Conservation (phyloP, 2,888 invertebrate species). For the Drosophila prolongata region DNA sequence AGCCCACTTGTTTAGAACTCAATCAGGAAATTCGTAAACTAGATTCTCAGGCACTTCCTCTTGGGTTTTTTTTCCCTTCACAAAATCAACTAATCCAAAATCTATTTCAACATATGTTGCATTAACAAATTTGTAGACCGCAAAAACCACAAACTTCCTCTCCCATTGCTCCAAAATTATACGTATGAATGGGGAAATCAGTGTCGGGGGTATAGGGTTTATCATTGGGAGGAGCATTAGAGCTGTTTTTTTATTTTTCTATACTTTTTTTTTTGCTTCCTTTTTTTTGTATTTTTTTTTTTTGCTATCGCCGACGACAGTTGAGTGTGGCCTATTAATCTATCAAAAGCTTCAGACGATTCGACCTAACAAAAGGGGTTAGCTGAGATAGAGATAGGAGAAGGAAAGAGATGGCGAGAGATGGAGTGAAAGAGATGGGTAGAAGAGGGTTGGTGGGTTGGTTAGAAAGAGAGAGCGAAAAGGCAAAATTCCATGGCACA, state of each 20-base stretch:
- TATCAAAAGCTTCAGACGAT: conserved; percentile 60
- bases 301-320: conserved; percentile 41
- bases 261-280: neutral
- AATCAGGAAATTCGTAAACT: conserved; percentile 3
- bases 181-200: neutral
- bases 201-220: neutral
- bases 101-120: conserved; percentile 30
- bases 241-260: neutral
- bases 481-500: conserved; percentile 49
- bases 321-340: conserved; percentile 75
- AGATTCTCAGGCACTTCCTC: conserved; percentile 1
- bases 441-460: neutral
- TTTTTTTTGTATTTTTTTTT: conserved; percentile 5
- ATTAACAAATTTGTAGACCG: conserved; percentile 42
- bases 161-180: conserved; percentile 22
- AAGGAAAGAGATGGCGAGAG: neutral
- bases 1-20: conserved; percentile 3
- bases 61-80: neutral
- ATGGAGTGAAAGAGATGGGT: neutral
- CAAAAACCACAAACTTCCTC: conserved; percentile 74
- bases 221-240: neutral
- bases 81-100: conserved; percentile 24
- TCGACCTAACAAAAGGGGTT: conserved; percentile 36
- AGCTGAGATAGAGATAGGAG: conserved; percentile 6
- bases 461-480: neutral